Evolutionary conservation across 2,888 invertebrate genomes (phyloP), one percentile per base, ranked within the genome.

Genomic region (Epinotia bilunana): DNA sequence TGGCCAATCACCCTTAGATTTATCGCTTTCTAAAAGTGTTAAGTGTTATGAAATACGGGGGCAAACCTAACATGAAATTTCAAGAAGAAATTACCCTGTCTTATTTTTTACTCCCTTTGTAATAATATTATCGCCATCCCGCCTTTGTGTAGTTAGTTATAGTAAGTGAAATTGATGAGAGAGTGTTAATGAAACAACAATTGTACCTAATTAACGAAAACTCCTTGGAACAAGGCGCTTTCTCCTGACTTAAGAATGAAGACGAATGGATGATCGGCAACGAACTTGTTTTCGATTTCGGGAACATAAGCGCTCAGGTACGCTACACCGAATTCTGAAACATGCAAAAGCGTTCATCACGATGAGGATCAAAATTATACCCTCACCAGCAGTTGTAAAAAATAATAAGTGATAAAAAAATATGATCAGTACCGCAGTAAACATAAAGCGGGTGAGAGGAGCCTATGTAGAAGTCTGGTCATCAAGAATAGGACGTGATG

Each of bases 191-290:
- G 23, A 23, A 43, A 49, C 57, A 2, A 46, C 23, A 46, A 60
- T 58, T 62, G 23, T 79, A 77, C 79, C 79, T 80, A 81, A 72
- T 70, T 63, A 23, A 63, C 46, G 67, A 77, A 82, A 53, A 80
- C 77, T 77, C 86, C 86, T 55, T 72, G 81, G 78, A 86, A 86
- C 13, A 86, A 46, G 46, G 75, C 69, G 23, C 73, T 80, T 46
- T 79, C 58, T 23, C 67, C 63, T 13, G 78, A 72, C 76, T 74
- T 75, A 72, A 86, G 74, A 72, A 72, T 72, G 79, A 82, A 86
- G 33, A 78, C 43, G 78, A 83, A 85, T 1, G 85, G 82, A 78
- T 80, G 69, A n/a, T 76, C 67, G 13, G 77, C 73, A 0, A 46
- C 18, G 61, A 78, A 77, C 61, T 75, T 68, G 64, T 71, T 78